Evolutionary conservation across 2,888 invertebrate genomes (phyloP).

Genomic region (Caenorhabditis doughertyi): DNA sequence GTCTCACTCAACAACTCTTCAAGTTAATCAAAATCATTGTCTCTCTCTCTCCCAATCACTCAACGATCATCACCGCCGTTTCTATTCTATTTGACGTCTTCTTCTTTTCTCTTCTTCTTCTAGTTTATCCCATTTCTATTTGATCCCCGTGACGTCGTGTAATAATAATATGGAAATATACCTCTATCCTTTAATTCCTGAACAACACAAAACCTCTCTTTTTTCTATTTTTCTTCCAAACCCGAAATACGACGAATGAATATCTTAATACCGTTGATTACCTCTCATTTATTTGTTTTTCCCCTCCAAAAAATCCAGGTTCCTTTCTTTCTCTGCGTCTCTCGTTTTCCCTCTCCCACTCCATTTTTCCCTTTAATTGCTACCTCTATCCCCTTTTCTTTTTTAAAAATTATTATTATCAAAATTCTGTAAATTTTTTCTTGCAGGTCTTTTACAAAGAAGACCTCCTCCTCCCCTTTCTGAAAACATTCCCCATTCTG

Average conservation of each 20-base stretch:
- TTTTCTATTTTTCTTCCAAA: too few relatives aligned
- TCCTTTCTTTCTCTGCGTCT: not conserved
- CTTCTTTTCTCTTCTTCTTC: not conserved
- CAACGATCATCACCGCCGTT: slow-evolving; percentile 23
- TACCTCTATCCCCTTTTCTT: slow-evolving; percentile 40
- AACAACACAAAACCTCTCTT: not conserved
- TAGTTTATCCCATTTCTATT: slow-evolving; percentile 5
- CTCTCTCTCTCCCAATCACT: not conserved
- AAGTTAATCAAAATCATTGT: not conserved
- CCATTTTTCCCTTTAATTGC: slow-evolving; percentile 13
- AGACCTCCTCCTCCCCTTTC: not conserved
- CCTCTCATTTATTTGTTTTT: slow-evolving; percentile 18
- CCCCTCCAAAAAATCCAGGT: slow-evolving; percentile 17
- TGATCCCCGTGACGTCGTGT: slow-evolving; percentile 55
- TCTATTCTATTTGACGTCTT: not conserved
- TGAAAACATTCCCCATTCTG: slow-evolving; percentile 30
- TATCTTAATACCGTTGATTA: slow-evolving; percentile 51
- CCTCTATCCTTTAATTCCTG: slow-evolving; percentile 5
- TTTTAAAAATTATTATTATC: too few relatives aligned
- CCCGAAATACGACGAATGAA: not conserved
- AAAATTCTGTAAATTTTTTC: slow-evolving; percentile 36
- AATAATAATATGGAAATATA: slow-evolving; percentile 46
- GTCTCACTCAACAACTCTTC: not conserved
- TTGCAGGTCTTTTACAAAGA: not conserved
- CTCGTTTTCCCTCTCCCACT: slow-evolving; percentile 7